A percentile compares a stretch with the other conserved stretches of the same genome.
phyloP scores from a whole-genome alignment of 2,797 vertebrate species.

The Hozukius guyotensis region DNA sequence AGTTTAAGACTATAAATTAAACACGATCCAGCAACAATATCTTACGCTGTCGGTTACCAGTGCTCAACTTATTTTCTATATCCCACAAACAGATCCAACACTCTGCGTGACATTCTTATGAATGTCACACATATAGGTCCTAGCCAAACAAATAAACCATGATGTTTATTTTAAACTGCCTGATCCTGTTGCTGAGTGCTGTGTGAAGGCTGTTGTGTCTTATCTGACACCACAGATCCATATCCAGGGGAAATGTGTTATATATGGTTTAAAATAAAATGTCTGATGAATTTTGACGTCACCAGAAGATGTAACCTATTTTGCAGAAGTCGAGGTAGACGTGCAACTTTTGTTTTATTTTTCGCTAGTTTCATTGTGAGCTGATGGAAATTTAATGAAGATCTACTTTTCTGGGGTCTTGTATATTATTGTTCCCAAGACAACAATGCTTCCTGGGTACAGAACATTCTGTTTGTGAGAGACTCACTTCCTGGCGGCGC shows the following conservation, averaged over 20 bases:
- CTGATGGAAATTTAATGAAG: constrained; percentile 6
- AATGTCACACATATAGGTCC: neutral
- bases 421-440: neutral
- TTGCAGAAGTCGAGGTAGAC: neutral
- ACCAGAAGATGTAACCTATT: neutral
- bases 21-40: neutral
- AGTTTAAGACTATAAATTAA: neutral
- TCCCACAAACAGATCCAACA: neutral
- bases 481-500: neutral
- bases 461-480: neutral
- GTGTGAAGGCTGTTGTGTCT: neutral
- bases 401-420: neutral
- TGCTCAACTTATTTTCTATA: neutral
- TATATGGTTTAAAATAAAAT: neutral
- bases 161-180: constrained; percentile 14
- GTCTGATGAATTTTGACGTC: neutral
- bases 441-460: neutral
- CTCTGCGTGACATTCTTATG: neutral
- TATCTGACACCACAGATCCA: neutral
- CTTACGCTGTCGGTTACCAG: neutral
- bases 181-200: neutral
- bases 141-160: neutral
- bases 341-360: neutral
- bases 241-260: neutral
- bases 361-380: neutral